phyloP scores from a whole-genome alignment of 2,797 vertebrate genomes.

The Sebastes dallii region DNA sequence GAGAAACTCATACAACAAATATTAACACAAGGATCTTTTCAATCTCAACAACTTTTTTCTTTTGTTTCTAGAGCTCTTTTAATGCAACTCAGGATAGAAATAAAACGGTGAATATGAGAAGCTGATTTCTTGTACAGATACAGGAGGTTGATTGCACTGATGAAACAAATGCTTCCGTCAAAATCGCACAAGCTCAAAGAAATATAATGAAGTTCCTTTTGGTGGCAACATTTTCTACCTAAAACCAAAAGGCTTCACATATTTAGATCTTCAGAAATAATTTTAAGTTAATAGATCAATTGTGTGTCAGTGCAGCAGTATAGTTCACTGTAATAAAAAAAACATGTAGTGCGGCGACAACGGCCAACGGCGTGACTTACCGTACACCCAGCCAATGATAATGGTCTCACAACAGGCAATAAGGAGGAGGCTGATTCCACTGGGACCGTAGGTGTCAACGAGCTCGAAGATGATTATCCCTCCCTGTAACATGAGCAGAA shows the following conservation, averaged over 20 bases:
- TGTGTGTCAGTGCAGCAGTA: not conserved
- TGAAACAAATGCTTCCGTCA: not conserved
- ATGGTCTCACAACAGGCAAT: constrained; percentile 75
- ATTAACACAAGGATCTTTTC: not conserved
- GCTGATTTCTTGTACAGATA: not conserved
- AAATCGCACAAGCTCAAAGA: not conserved
- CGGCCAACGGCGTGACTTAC: constrained; percentile 22
- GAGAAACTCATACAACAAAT: too few species aligned
- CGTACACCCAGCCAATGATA: constrained; percentile 77
- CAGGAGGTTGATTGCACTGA: not conserved
- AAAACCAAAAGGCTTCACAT: not conserved
- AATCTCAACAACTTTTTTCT: not conserved
- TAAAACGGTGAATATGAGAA: not conserved
- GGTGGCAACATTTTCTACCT: not conserved
- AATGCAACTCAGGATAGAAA: not conserved
- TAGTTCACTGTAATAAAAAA: not conserved
- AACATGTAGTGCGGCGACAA: not conserved
- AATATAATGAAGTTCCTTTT: not conserved
- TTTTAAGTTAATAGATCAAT: not conserved
- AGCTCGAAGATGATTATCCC: constrained; percentile 72
- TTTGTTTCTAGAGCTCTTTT: not conserved
- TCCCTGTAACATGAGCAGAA: constrained; percentile 59
- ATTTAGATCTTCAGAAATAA: not conserved
- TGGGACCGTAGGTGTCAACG: constrained; percentile 71
- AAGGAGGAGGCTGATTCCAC: constrained; percentile 66